phyloP scores from a whole-genome alignment of 2,113 vertebrate species.

The Alethe castanea region DNA sequence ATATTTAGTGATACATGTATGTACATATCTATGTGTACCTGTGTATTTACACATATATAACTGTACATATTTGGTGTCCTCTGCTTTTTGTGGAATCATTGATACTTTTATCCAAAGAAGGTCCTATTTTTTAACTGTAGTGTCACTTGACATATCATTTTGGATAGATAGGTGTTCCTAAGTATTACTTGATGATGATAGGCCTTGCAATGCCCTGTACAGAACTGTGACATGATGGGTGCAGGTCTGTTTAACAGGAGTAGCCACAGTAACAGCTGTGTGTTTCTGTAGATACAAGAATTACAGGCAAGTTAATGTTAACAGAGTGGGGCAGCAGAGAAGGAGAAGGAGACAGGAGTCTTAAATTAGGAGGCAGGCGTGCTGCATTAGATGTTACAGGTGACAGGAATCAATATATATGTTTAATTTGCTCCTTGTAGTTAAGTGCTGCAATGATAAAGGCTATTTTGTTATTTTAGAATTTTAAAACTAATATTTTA shows the following conservation, averaged over 20 bases:
- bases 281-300: neutral
- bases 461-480: neutral
- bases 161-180: neutral
- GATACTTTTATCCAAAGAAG: neutral
- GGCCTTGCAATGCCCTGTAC: neutral
- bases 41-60: neutral
- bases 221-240: neutral
- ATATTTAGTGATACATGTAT: neutral
- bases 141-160: neutral
- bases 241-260: neutral
- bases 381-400: neutral
- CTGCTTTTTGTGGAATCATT: neutral
- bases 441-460: neutral
- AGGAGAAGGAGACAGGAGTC: neutral
- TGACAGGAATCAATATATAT: neutral
- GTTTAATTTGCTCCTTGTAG: neutral
- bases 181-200: neutral
- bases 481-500: neutral
- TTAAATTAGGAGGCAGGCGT: neutral
- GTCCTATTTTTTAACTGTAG: neutral
- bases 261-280: neutral
- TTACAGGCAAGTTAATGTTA: neutral
- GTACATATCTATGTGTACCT: neutral
- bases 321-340: neutral
- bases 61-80: accelerated